Evolutionary conservation across 1,140 invertebrate genomes (phyloP), one percentile per base, ranked within the genome.

Genomic region (Phortica variegata): DNA sequence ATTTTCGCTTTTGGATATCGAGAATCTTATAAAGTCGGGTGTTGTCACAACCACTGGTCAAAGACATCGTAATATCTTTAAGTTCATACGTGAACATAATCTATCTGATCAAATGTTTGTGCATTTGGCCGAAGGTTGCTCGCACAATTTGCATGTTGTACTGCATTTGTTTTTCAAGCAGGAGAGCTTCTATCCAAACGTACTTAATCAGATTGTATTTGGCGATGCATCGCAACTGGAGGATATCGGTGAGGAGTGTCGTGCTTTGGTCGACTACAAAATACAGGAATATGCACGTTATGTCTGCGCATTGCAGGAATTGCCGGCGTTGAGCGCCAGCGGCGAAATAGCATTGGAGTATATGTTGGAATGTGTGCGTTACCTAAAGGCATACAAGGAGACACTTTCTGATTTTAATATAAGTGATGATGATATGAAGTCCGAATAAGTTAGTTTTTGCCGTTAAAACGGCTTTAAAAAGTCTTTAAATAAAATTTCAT

Each of bases 1-100:
- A 43, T 78, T 85, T 48, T 60, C 73, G 29, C 46, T 82, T 31
- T 48, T 59, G 26, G 79, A 82, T 46, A 59, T 84, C 19, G 52
- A 80, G 56, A 55, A 71, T 12, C 46, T 75, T 31, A 54, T 78
- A 31, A 63, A 65, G 29, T n/a, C n/a, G n/a, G n/a, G n/a, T n/a
- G n/a, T n/a, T n/a, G n/a, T n/a, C 42, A 65, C 0, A 63, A 62
- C 45, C 50, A 73, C 39, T 39, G 43, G 61, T 52, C 77, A 53
- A 54, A 58, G 38, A 59, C 73, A 76, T 51, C 52, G 59, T 7
- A 76, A 76, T 39, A 76, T 77, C 48, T 79, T 78, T 38, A 78
- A 78, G 47, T 85, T 82, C 58, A 75, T 85, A 29, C 72, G 65
- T 43, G 62, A 65, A 21, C 77, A 81, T 49, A 61, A 74, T 49